A percentile compares a stretch with the other conserved stretches of the same genome.
Conservation (phyloP, 2,113 vertebrate genomes). For the Pluvialis apricaria region DNA sequence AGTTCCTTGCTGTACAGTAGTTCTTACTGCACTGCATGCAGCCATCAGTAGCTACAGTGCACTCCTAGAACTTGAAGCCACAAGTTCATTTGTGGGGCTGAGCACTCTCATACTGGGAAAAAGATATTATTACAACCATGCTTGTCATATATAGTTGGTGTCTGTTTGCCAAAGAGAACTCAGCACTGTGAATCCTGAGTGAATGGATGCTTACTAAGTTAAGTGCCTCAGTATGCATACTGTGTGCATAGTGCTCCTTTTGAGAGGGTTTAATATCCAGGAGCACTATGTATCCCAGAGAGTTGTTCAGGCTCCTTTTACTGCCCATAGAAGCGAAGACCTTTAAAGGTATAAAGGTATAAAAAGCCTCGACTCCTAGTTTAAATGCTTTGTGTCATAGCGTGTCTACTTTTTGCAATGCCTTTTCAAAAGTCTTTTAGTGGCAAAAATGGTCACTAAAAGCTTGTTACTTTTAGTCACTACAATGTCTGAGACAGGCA, state of each 20-base stretch:
- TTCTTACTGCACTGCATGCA: background rate
- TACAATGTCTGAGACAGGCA: background rate
- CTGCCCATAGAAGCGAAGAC: background rate
- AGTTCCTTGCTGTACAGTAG: background rate
- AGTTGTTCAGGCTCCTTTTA: background rate
- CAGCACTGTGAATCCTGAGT: background rate
- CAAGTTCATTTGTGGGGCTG: background rate
- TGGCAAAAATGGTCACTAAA: background rate
- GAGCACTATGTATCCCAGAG: background rate
- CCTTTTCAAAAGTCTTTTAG: background rate
- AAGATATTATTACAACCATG: background rate
- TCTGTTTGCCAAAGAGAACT: background rate
- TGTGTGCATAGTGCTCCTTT: background rate
- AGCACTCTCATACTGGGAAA: background rate
- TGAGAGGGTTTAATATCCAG: background rate
- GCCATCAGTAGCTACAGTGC: background rate
- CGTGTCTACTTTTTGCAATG: background rate
- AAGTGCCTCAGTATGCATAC: background rate
- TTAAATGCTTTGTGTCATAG: background rate
- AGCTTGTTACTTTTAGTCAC: background rate
- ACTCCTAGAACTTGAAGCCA: background rate
- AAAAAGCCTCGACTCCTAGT: background rate
- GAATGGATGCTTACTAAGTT: background rate
- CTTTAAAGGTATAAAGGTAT: background rate
- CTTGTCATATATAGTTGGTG: background rate